Conservation (phyloP, 1,140 invertebrate species). For the Diachasma alloeum region DNA sequence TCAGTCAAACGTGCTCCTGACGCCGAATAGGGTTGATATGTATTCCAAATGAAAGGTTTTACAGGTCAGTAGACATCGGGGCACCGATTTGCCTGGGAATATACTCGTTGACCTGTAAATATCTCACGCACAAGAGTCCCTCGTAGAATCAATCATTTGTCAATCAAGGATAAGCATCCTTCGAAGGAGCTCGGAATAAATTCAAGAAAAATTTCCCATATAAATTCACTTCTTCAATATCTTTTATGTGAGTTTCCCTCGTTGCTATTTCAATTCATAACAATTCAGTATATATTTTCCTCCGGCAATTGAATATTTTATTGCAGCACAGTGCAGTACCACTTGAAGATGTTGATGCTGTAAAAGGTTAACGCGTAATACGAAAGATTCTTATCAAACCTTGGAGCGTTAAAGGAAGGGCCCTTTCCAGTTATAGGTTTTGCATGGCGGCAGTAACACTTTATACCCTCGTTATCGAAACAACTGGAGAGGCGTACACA, state of each 20-base stretch:
- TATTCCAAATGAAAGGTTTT: neutral
- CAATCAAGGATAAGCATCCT: neutral
- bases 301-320: neutral
- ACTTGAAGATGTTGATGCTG: neutral
- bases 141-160: neutral
- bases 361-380: neutral
- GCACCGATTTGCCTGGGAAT: neutral
- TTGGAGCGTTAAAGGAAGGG: neutral
- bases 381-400: neutral
- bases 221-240: neutral
- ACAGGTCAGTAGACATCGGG: neutral
- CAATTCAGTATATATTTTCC: neutral
- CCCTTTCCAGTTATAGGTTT: neutral
- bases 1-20: neutral
- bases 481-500: neutral
- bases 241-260: neutral
- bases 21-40: neutral
- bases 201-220: neutral
- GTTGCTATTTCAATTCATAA: neutral
- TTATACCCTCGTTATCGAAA: constrained; percentile 7
- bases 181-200: too few species aligned
- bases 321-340: neutral
- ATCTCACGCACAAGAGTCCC: neutral
- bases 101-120: neutral
- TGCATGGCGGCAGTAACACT: constrained; percentile 2